A percentile compares a stretch with the other conserved stretches of the same genome.
phyloP scores from a whole-genome alignment of 2,888 invertebrate genomes.

The Drosophila barbarae region DNA sequence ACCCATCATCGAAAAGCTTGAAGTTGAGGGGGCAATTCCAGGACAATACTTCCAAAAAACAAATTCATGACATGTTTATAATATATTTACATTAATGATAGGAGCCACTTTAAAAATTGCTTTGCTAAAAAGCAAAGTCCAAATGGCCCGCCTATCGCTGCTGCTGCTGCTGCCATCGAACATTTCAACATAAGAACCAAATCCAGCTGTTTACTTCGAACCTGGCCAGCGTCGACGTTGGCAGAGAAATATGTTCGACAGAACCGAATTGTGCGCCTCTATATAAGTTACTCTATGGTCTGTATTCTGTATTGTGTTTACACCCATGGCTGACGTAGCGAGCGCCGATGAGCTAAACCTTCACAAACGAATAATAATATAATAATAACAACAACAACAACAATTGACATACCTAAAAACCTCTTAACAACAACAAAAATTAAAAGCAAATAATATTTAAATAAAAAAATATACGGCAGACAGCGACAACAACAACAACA shows the following conservation, averaged over 20 bases:
- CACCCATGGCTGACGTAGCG: conserved; percentile 77
- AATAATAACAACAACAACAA: conserved; percentile 33
- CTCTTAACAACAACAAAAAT: conserved; percentile 34
- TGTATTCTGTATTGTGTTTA: conserved; percentile 78
- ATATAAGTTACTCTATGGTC: conserved; percentile 42
- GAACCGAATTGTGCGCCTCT: background rate
- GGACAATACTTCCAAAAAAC: background rate
- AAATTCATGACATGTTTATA: too few species aligned
- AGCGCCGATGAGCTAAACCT: conserved; percentile 56
- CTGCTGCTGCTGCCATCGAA: background rate
- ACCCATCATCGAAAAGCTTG: background rate
- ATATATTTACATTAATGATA: too few species aligned
- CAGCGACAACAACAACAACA: background rate
- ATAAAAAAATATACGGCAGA: conserved; percentile 5
- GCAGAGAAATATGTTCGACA: background rate
- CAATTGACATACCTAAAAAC: conserved; percentile 26
- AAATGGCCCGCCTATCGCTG: background rate
- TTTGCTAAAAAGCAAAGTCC: background rate
- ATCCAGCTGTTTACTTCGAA: conserved; percentile 3
- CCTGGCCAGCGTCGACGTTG: background rate
- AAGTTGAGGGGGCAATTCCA: background rate
- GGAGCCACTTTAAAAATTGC: too few species aligned
- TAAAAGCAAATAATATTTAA: conserved; percentile 25
- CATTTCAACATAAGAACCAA: background rate
- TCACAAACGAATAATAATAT: conserved; percentile 28